Evolutionary conservation across 2,888 invertebrate genomes (phyloP).

Genomic region (Physocephala rufipes): DNA sequence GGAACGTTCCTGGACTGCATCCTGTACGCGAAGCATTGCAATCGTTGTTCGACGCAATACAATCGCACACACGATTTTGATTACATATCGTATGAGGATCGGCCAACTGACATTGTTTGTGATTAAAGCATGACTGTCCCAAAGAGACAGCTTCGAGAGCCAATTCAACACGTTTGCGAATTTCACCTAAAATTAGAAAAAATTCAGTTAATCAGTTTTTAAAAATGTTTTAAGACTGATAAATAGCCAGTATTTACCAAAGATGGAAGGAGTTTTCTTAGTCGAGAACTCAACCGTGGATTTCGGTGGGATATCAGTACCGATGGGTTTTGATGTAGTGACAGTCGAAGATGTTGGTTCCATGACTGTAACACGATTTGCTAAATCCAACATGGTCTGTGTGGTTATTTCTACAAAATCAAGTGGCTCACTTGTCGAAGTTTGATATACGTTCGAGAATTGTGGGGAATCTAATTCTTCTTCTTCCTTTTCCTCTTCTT

Average conservation of each 20-base stretch:
- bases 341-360: constrained; percentile 65
- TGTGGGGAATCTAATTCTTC: constrained; percentile 32
- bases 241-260: no score
- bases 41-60: constrained; percentile 68
- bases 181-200: constrained; percentile 49
- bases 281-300: no score
- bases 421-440: constrained; percentile 56
- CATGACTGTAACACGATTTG: constrained; percentile 66
- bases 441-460: constrained; percentile 39
- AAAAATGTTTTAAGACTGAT: no score
- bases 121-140: constrained; percentile 78
- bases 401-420: constrained; percentile 63
- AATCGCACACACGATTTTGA: constrained; percentile 74
- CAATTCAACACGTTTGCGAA: constrained; percentile 64
- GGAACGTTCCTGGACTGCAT: constrained; percentile 86
- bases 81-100: constrained; percentile 81
- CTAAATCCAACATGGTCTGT: constrained; percentile 63
- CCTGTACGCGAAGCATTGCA: constrained; percentile 81
- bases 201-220: no score
- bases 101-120: constrained; percentile 81
- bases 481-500: constrained; percentile 40
- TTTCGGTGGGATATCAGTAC: constrained; percentile 43
- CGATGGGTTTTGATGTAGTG: constrained; percentile 56
- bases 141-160: constrained; percentile 72
- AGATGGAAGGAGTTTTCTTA: no score